Conservation (phyloP, 2,113 vertebrate species). For the Scalopus aquaticus region DNA sequence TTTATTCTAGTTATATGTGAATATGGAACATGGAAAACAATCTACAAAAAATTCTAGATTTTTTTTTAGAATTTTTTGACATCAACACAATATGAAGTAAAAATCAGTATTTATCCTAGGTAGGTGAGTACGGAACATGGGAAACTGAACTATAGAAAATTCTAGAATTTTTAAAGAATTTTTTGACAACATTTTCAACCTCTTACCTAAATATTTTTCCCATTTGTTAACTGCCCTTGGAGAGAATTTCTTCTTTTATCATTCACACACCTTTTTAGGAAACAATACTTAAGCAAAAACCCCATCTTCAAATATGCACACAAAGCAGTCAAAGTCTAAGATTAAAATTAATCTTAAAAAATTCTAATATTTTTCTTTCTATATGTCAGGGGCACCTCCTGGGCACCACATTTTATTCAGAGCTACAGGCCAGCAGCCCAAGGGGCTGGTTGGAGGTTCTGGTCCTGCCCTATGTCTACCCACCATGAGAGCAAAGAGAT, state of each 20-base stretch:
- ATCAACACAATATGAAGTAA: not conserved
- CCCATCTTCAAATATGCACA: not conserved
- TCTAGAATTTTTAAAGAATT: not conserved
- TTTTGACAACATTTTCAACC: not conserved
- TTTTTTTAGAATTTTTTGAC: no score
- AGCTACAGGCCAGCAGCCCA: not conserved
- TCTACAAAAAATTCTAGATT: not conserved
- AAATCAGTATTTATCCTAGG: not conserved
- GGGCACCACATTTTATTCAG: not conserved
- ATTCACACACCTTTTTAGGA: not conserved
- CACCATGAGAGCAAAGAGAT: not conserved
- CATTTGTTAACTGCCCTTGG: not conserved
- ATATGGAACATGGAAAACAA: not conserved
- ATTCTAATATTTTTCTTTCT: not conserved
- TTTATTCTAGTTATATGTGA: not conserved
- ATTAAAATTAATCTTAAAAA: not conserved
- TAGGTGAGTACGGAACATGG: not conserved
- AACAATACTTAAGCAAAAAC: not conserved
- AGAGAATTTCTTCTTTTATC: not conserved
- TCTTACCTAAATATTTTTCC: not conserved
- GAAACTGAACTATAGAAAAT: not conserved
- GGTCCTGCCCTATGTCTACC: not conserved
- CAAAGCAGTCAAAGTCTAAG: not conserved
- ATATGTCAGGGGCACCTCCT: not conserved
- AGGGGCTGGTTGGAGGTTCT: not conserved